These are phyloP conservation scores for Eueides isabella DNA, from an alignment of 1,140 invertebrate genomes.

Conservation along the genomic window DNA sequence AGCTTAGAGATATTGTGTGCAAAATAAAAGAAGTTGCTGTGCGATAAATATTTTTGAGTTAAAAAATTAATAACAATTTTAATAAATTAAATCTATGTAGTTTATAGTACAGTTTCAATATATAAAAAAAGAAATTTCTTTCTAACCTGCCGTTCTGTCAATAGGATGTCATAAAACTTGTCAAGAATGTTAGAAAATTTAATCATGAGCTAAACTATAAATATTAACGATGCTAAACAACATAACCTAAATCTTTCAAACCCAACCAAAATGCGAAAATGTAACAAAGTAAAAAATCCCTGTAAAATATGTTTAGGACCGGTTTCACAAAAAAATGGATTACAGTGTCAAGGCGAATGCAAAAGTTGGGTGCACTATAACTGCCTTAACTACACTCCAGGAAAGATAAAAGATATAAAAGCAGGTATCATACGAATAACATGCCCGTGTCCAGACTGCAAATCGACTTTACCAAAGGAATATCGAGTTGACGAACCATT, in stretches of 20 bases:
- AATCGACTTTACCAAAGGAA: constrained; percentile 51
- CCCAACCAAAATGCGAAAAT: constrained; percentile 43
- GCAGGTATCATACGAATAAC: constrained; percentile 57
- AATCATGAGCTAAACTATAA: constrained; percentile 3
- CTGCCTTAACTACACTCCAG: constrained; percentile 63
- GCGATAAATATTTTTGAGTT: not conserved
- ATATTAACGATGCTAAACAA: not conserved
- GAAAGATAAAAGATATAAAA: constrained; percentile 66
- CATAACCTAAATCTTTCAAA: not conserved
- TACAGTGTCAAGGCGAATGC: constrained; percentile 66
- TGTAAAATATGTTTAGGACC: constrained; percentile 65
- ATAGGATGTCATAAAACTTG: not conserved
- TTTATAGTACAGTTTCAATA: not conserved
- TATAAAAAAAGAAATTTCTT: not conserved
- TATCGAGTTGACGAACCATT: constrained; percentile 49
- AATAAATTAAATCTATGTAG: not conserved
- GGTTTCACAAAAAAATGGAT: constrained; percentile 57
- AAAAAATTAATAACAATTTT: not conserved
- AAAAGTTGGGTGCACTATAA: constrained; percentile 61
- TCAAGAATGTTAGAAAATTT: not conserved
- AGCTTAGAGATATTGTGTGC: constrained; percentile 49
- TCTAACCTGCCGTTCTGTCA: not conserved
- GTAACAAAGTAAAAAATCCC: constrained; percentile 61
- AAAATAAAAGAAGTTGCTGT: constrained; percentile 36
- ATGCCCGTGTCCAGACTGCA: constrained; percentile 68